Conservation (phyloP, 2,113 vertebrate genomes). For the Brachionichthys hirsutus region DNA sequence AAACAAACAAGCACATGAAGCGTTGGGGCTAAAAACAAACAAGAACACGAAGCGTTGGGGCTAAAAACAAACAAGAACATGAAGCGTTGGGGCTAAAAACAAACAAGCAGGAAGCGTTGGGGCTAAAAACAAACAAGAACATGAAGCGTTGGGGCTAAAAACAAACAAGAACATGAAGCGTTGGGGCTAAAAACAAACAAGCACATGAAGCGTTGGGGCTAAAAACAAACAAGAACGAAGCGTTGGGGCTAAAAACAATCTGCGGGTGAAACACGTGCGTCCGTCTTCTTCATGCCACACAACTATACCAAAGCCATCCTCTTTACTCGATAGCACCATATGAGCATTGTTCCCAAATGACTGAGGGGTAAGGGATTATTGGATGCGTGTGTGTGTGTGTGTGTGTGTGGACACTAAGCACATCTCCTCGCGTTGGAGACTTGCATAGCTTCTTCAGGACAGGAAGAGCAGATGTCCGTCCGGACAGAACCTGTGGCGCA, state of each 20-base stretch:
- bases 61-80: constrained; percentile 35
- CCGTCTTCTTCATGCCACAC: constrained; percentile 36
- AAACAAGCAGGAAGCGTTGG: constrained; percentile 40
- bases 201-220: constrained; percentile 43
- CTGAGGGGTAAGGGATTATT: constrained; percentile 58
- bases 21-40: constrained; percentile 42
- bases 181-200: constrained; percentile 34
- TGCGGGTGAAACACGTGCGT: constrained; percentile 36
- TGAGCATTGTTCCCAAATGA: constrained; percentile 75
- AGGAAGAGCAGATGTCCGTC: constrained; percentile 70
- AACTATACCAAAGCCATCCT: constrained; percentile 50
- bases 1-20: constrained; percentile 38
- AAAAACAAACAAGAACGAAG: constrained; percentile 42
- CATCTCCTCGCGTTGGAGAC: constrained; percentile 63
- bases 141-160: too few relatives aligned
- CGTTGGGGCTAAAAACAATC: constrained; percentile 25
- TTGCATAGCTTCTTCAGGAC: constrained; percentile 76
- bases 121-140: too few relatives aligned
- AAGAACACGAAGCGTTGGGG: constrained; percentile 45
- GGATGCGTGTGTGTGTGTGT: constrained; percentile 35
- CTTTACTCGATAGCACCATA: constrained; percentile 70
- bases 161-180: constrained; percentile 44
- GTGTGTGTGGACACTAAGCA: constrained; percentile 62
- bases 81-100: constrained; percentile 40
- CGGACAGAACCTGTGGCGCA: constrained; percentile 63